Evolutionary conservation across 2,113 vertebrate species (phyloP).

Genomic region (Corythaeola cristata): DNA sequence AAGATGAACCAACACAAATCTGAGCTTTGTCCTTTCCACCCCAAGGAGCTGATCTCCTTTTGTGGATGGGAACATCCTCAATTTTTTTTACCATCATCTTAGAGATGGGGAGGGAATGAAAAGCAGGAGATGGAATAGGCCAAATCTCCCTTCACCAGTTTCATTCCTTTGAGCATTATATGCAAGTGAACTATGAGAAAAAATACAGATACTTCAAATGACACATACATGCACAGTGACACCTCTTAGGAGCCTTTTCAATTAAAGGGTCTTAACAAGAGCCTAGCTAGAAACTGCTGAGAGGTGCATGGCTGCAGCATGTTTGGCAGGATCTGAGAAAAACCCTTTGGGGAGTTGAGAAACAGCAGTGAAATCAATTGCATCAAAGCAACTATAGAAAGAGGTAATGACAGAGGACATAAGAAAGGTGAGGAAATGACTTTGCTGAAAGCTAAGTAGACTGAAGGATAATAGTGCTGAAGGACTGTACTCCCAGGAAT

Average conservation of each 20-base stretch:
- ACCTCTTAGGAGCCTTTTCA: background rate
- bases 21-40: background rate
- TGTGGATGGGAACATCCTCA: background rate
- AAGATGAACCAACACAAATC: background rate
- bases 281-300: background rate
- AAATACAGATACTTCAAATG: background rate
- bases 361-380: background rate
- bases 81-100: background rate
- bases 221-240: background rate
- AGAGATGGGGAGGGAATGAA: background rate
- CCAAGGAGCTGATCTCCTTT: background rate
- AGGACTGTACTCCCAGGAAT: background rate
- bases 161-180: background rate
- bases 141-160: background rate
- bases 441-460: background rate
- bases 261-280: background rate
- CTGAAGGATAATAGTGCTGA: background rate
- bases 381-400: background rate
- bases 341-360: background rate
- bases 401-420: background rate
- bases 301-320: background rate
- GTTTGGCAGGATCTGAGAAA: background rate
- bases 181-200: background rate
- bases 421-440: background rate
- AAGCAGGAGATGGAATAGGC: background rate